phyloP scores from a whole-genome alignment of 2,797 vertebrate genomes.

The Spheniscus humboldti region DNA sequence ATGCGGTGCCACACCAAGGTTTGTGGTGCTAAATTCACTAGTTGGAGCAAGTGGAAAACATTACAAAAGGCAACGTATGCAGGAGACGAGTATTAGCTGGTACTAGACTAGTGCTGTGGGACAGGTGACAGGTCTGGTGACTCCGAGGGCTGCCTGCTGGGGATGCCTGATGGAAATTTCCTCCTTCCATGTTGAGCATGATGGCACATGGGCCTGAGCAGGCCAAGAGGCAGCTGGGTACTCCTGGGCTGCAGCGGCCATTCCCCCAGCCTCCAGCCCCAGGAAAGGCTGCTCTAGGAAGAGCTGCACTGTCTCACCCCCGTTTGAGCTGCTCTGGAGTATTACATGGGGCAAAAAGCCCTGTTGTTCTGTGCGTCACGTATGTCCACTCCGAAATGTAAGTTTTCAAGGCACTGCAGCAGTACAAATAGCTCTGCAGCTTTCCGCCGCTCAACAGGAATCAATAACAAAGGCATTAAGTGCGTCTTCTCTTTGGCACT shows the following conservation, averaged over 20 bases:
- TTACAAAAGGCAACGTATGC: background rate
- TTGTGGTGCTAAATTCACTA: background rate
- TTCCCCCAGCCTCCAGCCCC: background rate
- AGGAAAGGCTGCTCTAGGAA: background rate
- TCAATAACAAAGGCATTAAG: background rate
- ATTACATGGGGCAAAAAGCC: background rate
- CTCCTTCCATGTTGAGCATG: background rate
- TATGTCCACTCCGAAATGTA: background rate
- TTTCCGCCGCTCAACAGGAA: background rate
- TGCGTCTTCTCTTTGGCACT: background rate
- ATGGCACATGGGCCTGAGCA: background rate
- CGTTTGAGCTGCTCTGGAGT: background rate
- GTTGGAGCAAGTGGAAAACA: background rate
- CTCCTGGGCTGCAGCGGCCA: rapidly evolving
- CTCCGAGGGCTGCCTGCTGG: background rate
- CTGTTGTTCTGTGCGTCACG: background rate
- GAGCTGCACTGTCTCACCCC: rapidly evolving
- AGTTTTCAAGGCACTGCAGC: background rate
- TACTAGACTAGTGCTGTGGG: background rate
- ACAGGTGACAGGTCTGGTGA: background rate
- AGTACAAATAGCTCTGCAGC: rapidly evolving
- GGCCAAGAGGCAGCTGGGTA: background rate
- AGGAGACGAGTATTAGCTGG: background rate
- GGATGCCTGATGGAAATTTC: background rate
- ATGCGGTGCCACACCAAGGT: background rate